phyloP scores from a whole-genome alignment of 1,140 invertebrate genomes.

The Dufourea novaeangliae region DNA sequence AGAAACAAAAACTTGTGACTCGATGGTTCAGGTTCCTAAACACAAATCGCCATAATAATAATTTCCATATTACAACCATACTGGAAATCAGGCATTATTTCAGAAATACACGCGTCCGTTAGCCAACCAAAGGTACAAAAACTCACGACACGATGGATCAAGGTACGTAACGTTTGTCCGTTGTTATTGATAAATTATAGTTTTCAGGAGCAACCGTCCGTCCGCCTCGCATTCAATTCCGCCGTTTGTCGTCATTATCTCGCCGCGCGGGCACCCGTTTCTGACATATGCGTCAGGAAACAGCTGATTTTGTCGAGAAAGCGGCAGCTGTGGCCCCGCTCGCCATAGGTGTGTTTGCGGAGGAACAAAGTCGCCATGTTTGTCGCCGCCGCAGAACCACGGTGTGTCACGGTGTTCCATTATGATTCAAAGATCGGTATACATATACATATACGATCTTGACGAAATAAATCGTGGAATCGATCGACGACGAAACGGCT shows the following conservation, averaged over 20 bases:
- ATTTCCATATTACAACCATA: too few species aligned
- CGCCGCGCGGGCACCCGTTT: not conserved
- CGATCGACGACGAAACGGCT: not conserved
- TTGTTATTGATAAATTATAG: not conserved
- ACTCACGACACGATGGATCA: too few species aligned
- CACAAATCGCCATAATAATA: too few species aligned
- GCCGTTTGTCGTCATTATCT: slow-evolving; percentile 1
- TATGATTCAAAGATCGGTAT: not conserved
- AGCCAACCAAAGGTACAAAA: too few species aligned
- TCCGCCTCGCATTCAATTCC: not conserved
- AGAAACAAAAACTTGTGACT: too few species aligned
- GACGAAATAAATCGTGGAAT: not conserved
- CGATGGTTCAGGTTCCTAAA: too few species aligned
- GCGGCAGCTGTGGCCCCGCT: slow-evolving; percentile 27
- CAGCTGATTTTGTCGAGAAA: slow-evolving; percentile 56
- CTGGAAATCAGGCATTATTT: too few species aligned
- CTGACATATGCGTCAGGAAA: slow-evolving; percentile 41
- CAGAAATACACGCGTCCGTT: too few species aligned
- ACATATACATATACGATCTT: not conserved
- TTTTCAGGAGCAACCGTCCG: not conserved
- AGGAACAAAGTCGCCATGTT: not conserved
- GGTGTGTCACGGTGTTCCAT: not conserved
- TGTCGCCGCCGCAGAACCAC: not conserved
- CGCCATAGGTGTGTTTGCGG: slow-evolving; percentile 24
- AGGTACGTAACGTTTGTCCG: not conserved